Evolutionary conservation across 2,113 vertebrate genomes (phyloP).

Genomic region (Eira barbara): DNA sequence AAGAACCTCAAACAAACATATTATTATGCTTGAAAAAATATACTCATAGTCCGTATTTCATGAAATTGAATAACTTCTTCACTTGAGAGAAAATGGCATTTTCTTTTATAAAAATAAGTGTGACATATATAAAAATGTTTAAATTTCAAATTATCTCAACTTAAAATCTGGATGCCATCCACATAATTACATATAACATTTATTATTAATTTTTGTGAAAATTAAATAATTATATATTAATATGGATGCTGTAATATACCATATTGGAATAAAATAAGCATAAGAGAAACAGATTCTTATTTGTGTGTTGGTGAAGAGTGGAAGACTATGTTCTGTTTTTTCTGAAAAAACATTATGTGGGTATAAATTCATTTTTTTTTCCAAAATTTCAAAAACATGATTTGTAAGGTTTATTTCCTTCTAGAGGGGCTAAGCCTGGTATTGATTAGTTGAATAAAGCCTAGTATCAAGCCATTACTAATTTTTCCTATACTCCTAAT

Average conservation of each 20-base stretch:
- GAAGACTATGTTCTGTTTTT: neutral
- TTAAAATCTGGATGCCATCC: neutral
- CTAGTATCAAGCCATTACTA: neutral
- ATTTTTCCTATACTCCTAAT: neutral
- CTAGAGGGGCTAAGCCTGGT: neutral
- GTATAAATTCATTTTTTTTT: neutral
- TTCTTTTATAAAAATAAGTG: neutral
- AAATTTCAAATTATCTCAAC: neutral
- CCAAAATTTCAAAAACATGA: neutral
- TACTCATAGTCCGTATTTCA: neutral
- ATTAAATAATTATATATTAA: neutral
- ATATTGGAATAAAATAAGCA: neutral
- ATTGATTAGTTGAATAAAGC: neutral
- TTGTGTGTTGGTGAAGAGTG: neutral
- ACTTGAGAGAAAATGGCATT: neutral
- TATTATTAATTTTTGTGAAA: neutral
- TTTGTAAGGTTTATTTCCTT: neutral
- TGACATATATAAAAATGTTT: slow-evolving; percentile 7
- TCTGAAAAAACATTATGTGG: neutral
- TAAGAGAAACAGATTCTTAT: neutral
- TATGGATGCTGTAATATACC: neutral
- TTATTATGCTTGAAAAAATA: neutral
- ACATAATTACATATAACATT: neutral
- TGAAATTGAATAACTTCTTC: neutral
- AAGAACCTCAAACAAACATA: neutral